Evolutionary conservation across 1,140 invertebrate genomes (phyloP), one percentile per base, ranked within the genome.

Genomic region (Heliconius hewitsoni): DNA sequence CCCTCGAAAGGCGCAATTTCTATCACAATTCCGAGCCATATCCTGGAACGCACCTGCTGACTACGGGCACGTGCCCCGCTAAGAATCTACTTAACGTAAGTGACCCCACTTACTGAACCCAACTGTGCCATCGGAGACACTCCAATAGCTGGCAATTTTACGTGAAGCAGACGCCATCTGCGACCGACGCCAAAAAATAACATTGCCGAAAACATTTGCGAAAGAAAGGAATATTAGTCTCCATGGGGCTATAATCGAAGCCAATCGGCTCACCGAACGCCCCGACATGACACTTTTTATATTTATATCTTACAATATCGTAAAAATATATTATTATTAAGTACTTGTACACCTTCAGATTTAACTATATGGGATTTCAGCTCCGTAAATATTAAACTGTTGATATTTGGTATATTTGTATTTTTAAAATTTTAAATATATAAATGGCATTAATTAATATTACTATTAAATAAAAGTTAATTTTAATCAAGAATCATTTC

Each of bases 161-260:
- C 87, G 88, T 85, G 85, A 77, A 84, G 84, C 85, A 84, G 83
- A 82, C 90, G 86, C 92, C 92, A 94, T 86, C 91, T 94, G 92
- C 89, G 91, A 88, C 91, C 87, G 89, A 91, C 90, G 89, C 91
- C 87, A 89, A 93, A 94, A 94, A 93, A 94, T 93, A 91, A 94
- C 89, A 91, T 91, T 87, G 91, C 91, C 85, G 86, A 93, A 94
- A 92, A 92, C 91, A 91, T 92, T 94, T 90, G 84, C 85, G 85
- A 90, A 91, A 93, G 90, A 89, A 92, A 91, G 83, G 91, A 85
- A 90, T 94, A 94, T 94, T 94, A 93, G 89, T 93, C 92, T 93
- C 92, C 87, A 86, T 85, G 92, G 92, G 82, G 87, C 91, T 79
- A 91, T 93, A 90, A 93, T 93, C 90, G 91, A 91, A 91, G 87